phyloP scores from a whole-genome alignment of 2,797 vertebrate species.

The Gobio occitaniae region DNA sequence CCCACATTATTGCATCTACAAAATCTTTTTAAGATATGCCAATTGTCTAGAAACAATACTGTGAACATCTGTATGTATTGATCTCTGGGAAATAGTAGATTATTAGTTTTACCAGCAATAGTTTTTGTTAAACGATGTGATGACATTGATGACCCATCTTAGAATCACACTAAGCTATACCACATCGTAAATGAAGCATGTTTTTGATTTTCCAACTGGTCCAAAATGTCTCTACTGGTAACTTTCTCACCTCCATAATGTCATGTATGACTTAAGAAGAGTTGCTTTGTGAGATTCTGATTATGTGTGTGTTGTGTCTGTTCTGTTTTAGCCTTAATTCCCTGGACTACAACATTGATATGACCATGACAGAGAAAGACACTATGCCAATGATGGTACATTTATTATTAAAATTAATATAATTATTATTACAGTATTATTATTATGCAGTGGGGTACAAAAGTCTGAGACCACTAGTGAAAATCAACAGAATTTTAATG shows the following conservation, averaged over 20 bases:
- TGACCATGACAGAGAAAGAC: slow-evolving; percentile 59
- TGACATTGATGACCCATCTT: slow-evolving; percentile 2
- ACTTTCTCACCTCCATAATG: neutral
- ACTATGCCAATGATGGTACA: slow-evolving; percentile 68
- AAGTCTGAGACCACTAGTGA: slow-evolving; percentile 1
- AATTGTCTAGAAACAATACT: neutral
- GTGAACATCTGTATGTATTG: neutral
- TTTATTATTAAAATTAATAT: neutral
- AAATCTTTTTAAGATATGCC: neutral
- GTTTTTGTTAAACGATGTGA: neutral
- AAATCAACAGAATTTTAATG: neutral
- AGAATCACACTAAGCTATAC: slow-evolving; percentile 10
- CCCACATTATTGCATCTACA: neutral
- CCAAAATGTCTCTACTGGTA: slow-evolving; percentile 21
- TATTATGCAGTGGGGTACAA: neutral
- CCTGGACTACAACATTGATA: slow-evolving; percentile 81
- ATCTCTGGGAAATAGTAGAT: slow-evolving; percentile 46
- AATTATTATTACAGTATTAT: neutral
- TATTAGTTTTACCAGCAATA: slow-evolving; percentile 46
- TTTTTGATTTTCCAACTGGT: slow-evolving; percentile 17
- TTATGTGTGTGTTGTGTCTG: slow-evolving; percentile 36
- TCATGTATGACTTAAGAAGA: neutral
- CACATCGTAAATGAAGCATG: slow-evolving; percentile 9
- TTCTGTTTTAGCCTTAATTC: slow-evolving; percentile 82
- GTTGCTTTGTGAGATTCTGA: slow-evolving; percentile 46